These are phyloP conservation scores for Ennomos erosarius DNA, from an alignment of 2,888 invertebrate genomes.

Conservation along the genomic window DNA sequence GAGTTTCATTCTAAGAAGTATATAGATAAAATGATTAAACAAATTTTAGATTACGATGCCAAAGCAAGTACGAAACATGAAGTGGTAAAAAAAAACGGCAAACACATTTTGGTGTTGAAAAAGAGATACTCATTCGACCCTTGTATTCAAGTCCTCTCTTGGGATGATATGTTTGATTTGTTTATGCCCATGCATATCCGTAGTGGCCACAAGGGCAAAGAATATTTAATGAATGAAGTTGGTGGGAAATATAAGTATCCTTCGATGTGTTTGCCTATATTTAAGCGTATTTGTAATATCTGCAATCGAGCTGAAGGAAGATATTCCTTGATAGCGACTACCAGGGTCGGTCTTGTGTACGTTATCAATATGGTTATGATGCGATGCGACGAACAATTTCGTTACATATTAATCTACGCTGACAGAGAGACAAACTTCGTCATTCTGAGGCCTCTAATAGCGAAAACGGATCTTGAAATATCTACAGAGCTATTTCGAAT, in stretches of 20 bases:
- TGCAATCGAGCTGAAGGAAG: slow-evolving; percentile 5
- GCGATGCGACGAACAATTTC: slow-evolving; percentile 1
- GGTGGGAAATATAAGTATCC: background rate
- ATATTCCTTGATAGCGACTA: too few species aligned
- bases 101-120: slow-evolving; percentile 1
- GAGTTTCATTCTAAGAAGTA: background rate
- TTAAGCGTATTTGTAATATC: slow-evolving; percentile 23
- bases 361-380: slow-evolving; percentile 22
- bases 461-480: slow-evolving; percentile 25
- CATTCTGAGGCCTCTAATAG: slow-evolving; percentile 25
- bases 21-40: background rate
- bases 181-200: slow-evolving; percentile 7
- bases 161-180: slow-evolving; percentile 9
- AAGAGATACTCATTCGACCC: background rate
- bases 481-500: slow-evolving; percentile 30
- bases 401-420: slow-evolving; percentile 28
- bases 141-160: background rate
- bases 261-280: slow-evolving; percentile 7
- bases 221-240: background rate
- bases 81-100: background rate
- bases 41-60: background rate
- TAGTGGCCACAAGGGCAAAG: slow-evolving; percentile 4
- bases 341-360: slow-evolving; percentile 14
- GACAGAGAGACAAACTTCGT: slow-evolving; percentile 29
- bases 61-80: background rate